A percentile compares a stretch with the other conserved stretches of the same genome.
These are phyloP conservation scores for Eristalinus sepulchralis DNA, from an alignment of 2,888 invertebrate genomes.

Conservation along the genomic window DNA sequence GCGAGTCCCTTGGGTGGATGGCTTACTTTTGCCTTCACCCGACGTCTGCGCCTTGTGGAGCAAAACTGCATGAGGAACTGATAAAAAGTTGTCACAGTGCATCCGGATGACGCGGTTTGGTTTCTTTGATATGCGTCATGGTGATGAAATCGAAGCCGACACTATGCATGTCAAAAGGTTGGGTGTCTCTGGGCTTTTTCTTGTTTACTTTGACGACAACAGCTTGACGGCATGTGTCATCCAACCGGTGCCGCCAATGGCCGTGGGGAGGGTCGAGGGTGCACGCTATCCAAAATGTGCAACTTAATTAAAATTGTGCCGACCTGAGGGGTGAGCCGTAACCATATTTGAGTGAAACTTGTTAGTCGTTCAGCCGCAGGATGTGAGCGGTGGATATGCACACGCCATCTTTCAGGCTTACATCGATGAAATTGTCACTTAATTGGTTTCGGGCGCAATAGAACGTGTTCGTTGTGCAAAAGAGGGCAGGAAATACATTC, in stretches of 20 bases:
- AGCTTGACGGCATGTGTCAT: constrained; percentile 46
- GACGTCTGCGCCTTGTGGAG: neutral
- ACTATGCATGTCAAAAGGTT: constrained; percentile 27
- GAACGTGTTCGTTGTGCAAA: neutral
- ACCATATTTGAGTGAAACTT: neutral
- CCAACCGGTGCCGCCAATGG: neutral
- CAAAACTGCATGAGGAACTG: constrained; percentile 34
- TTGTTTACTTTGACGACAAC: neutral
- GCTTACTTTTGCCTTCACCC: neutral
- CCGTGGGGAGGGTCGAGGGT: neutral
- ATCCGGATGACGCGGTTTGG: constrained; percentile 39
- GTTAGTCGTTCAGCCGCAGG: neutral
- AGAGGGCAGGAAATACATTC: neutral
- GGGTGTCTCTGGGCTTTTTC: neutral
- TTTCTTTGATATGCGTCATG: constrained; percentile 53
- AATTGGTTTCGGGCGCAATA: neutral
- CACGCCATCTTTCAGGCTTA: neutral
- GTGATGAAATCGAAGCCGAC: constrained; percentile 56
- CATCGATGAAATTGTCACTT: neutral
- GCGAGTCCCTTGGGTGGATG: neutral
- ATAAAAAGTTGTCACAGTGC: constrained; percentile 60
- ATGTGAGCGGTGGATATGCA: neutral
- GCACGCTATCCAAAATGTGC: neutral
- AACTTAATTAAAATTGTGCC: neutral
- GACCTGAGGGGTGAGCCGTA: neutral